These are phyloP conservation scores for Chironex yamaguchii DNA, from an alignment of 30 jellyfish, hydroid and myxozoan species.

Conservation along the genomic window DNA sequence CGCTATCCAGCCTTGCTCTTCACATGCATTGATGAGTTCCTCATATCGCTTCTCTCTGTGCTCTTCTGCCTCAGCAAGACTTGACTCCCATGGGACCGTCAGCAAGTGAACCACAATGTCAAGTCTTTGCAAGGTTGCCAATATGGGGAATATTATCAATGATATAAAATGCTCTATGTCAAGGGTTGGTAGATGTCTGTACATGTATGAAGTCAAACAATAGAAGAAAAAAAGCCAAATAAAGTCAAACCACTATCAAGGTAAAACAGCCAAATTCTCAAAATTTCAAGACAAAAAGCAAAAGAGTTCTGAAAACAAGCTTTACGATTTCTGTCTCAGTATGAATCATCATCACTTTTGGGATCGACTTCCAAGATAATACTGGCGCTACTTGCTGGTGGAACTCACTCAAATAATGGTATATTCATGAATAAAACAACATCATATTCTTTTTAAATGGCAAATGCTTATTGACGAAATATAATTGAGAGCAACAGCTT, in stretches of 20 bases:
- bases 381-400: neutral
- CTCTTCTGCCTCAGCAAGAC: too few relatives aligned
- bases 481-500: slow-evolving; percentile 66
- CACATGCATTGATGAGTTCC: too few relatives aligned
- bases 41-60: too few relatives aligned
- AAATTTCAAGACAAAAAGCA: neutral
- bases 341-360: neutral
- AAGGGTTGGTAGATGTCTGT: slow-evolving; percentile 50
- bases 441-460: slow-evolving; percentile 52
- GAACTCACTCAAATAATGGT: neutral
- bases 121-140: too few relatives aligned
- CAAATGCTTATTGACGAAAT: slow-evolving; percentile 65
- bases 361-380: neutral
- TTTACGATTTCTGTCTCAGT: neutral
- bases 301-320: neutral
- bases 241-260: slow-evolving; percentile 16
- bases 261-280: slow-evolving; percentile 19
- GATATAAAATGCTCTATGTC: too few relatives aligned
- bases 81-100: too few relatives aligned
- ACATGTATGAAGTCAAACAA: slow-evolving; percentile 49
- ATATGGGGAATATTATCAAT: too few relatives aligned
- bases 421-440: slow-evolving; percentile 10
- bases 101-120: too few relatives aligned
- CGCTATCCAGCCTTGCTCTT: too few relatives aligned
- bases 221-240: slow-evolving; percentile 36